Evolutionary conservation across 1,140 invertebrate species (phyloP).

Genomic region (Apis laboriosa): DNA sequence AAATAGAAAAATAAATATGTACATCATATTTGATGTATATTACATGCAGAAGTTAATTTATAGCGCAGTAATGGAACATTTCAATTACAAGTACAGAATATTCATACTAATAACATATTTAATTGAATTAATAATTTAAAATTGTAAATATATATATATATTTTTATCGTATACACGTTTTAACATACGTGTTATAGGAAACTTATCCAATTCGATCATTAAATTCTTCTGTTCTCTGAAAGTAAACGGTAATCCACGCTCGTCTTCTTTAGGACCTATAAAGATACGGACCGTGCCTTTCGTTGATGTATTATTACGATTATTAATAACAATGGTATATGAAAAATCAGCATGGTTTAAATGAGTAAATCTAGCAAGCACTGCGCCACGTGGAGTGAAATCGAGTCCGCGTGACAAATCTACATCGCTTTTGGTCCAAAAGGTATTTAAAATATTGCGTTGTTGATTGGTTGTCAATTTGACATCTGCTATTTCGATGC

Average conservation of each 20-base stretch:
- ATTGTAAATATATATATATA: not conserved
- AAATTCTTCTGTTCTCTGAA: slow-evolving; percentile 86
- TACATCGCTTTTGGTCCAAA: slow-evolving; percentile 89
- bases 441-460: slow-evolving; percentile 84
- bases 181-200: slow-evolving; percentile 83
- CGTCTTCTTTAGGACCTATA: slow-evolving; percentile 86
- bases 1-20: not conserved
- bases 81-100: no score
- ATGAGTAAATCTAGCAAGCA: slow-evolving; percentile 88
- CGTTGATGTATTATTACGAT: slow-evolving; percentile 81
- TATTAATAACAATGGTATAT: slow-evolving; percentile 84
- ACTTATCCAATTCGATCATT: slow-evolving; percentile 91
- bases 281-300: slow-evolving; percentile 90
- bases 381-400: slow-evolving; percentile 86
- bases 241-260: slow-evolving; percentile 83
- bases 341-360: slow-evolving; percentile 87
- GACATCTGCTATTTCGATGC: slow-evolving; percentile 83
- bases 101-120: no score
- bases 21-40: no score
- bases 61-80: no score
- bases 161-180: not conserved
- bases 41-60: no score
- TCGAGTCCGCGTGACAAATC: slow-evolving; percentile 89
- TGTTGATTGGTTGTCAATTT: slow-evolving; percentile 78
- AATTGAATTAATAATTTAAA: no score